Conservation (phyloP, 2,888 invertebrate genomes). For the Catotricha subobsoleta region DNA sequence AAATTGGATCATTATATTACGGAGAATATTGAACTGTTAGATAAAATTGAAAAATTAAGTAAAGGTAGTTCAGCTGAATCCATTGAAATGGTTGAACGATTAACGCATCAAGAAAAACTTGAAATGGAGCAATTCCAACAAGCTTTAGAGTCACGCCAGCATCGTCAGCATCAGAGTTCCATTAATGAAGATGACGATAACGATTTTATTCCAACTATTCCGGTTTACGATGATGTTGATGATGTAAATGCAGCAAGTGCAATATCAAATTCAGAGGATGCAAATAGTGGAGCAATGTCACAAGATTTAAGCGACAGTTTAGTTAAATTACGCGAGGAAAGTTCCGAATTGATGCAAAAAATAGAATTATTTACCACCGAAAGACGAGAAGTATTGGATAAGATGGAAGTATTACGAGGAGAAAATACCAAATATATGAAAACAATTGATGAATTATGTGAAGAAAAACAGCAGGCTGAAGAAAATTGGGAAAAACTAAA, state of each 20-base stretch:
- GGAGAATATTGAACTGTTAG: conserved; percentile 56
- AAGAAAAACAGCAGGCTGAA: conserved; percentile 33
- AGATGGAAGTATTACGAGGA: conserved; percentile 33
- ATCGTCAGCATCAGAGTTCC: no score
- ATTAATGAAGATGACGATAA: no score
- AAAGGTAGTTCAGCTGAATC: conserved; percentile 60
- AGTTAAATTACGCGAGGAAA: conserved; percentile 41
- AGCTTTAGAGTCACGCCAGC: conserved; percentile 19
- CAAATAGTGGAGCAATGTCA: conserved; percentile 7
- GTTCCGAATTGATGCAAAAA: conserved; percentile 44
- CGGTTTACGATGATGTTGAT: conserved; percentile 9
- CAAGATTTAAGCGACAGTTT: conserved; percentile 36
- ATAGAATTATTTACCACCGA: conserved; percentile 51
- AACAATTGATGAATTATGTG: conserved; percentile 33
- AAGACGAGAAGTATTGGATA: conserved; percentile 48
- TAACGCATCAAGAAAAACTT: conserved; percentile 50
- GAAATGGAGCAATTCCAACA: conserved; percentile 51
- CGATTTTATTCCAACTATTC: no score
- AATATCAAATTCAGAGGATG: conserved; percentile 10
- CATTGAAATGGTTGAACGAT: conserved; percentile 53
- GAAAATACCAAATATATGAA: conserved; percentile 40
- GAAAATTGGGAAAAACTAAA: conserved; percentile 23
- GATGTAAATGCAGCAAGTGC: conserved; percentile 17
- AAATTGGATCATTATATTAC: conserved; percentile 48
- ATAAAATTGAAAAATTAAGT: conserved; percentile 53